A percentile compares a stretch with the other conserved stretches of the same genome.
Conservation (phyloP, 2,113 vertebrate genomes). For the Capricornis sumatraensis region DNA sequence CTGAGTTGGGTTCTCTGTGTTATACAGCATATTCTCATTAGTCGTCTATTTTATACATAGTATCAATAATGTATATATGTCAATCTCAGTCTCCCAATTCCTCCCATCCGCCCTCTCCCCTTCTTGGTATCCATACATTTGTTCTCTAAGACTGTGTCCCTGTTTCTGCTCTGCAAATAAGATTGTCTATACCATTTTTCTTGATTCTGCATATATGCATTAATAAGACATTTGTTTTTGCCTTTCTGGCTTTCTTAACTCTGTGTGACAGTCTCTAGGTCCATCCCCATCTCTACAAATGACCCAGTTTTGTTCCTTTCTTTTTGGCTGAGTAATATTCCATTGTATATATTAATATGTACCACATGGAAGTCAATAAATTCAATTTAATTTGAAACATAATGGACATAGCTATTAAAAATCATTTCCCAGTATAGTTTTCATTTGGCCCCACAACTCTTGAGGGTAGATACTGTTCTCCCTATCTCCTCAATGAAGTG, state of each 20-base stretch:
- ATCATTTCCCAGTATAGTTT: background rate
- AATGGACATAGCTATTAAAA: background rate
- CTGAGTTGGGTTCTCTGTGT: background rate
- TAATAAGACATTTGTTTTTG: background rate
- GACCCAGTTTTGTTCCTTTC: background rate
- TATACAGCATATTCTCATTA: background rate
- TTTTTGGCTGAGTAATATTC: background rate
- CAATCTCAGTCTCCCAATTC: background rate
- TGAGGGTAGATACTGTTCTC: background rate
- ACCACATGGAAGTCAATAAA: background rate
- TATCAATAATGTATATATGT: background rate
- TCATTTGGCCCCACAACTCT: background rate
- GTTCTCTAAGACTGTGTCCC: background rate
- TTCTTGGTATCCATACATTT: background rate
- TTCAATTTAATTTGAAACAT: background rate
- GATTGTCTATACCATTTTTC: background rate
- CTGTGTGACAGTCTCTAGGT: background rate
- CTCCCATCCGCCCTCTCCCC: background rate
- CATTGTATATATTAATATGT: background rate
- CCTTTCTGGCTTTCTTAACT: background rate
- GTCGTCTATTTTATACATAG: background rate
- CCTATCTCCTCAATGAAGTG: background rate
- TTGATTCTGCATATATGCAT: background rate
- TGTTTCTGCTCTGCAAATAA: background rate
- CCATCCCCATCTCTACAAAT: background rate